Percentiles rank a stretch among this genome's conserved stretches.
Evolutionary conservation across 2,113 vertebrate species (phyloP).

Genomic region (Cryptomyrus ogoouensis): DNA sequence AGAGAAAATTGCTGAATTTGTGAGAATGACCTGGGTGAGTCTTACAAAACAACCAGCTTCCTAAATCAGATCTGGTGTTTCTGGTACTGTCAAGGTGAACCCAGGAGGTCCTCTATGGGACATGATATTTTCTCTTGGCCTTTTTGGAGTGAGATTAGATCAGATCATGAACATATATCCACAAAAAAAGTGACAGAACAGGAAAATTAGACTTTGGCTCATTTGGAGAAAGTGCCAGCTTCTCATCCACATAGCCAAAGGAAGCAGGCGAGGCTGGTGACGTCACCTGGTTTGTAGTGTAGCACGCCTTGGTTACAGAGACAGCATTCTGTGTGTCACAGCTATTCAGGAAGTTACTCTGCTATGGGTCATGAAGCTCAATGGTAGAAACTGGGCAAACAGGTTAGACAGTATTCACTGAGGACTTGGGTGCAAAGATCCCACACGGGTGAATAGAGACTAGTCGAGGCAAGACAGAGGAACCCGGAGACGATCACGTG

Average conservation of each 20-base stretch:
- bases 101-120: neutral
- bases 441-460: neutral
- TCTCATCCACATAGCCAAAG: neutral
- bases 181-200: neutral
- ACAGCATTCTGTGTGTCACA: neutral
- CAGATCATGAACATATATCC: neutral
- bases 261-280: neutral
- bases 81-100: neutral
- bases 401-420: neutral
- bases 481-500: slow-evolving; percentile 1
- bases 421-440: neutral
- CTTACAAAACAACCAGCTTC: neutral
- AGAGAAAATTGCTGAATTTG: neutral
- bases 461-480: neutral
- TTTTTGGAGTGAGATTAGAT: neutral
- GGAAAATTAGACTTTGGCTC: neutral
- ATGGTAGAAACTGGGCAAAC: neutral
- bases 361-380: neutral
- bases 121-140: neutral
- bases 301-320: neutral
- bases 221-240: neutral
- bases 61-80: neutral
- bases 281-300: neutral
- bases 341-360: neutral
- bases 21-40: neutral